These are phyloP conservation scores for Diadegma fenestrale DNA, from an alignment of 2,888 invertebrate genomes.

Conservation along the genomic window DNA sequence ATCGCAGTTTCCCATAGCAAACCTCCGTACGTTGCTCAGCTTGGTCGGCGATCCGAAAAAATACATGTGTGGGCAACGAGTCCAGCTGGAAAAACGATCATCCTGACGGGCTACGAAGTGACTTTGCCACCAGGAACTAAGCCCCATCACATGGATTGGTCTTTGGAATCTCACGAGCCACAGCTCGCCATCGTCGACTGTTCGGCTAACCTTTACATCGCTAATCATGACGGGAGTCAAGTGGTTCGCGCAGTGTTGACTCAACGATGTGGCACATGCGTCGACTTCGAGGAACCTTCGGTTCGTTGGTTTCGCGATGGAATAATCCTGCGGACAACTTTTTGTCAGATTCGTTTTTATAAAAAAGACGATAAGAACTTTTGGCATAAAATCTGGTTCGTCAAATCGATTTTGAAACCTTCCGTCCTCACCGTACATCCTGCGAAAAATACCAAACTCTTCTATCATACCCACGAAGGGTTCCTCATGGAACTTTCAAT, in stretches of 20 bases:
- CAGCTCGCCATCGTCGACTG: slow-evolving; percentile 77
- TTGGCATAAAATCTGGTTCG: slow-evolving; percentile 77
- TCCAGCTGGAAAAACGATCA: slow-evolving; percentile 64
- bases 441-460: slow-evolving; percentile 72
- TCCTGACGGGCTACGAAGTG: slow-evolving; percentile 73
- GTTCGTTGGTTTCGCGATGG: slow-evolving; percentile 79
- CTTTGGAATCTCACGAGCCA: slow-evolving; percentile 69
- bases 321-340: slow-evolving; percentile 79
- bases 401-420: slow-evolving; percentile 74
- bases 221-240: slow-evolving; percentile 74
- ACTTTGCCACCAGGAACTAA: slow-evolving; percentile 71
- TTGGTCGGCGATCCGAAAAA: slow-evolving; percentile 76
- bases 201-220: slow-evolving; percentile 77
- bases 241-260: slow-evolving; percentile 75
- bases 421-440: slow-evolving; percentile 74
- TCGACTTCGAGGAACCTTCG: slow-evolving; percentile 73
- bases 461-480: slow-evolving; percentile 79
- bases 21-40: slow-evolving; percentile 74
- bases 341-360: slow-evolving; percentile 80
- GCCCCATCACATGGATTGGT: slow-evolving; percentile 77
- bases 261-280: slow-evolving; percentile 74
- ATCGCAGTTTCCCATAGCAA: slow-evolving; percentile 71
- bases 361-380: slow-evolving; percentile 58
- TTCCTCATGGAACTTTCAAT: slow-evolving; percentile 76
- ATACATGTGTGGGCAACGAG: slow-evolving; percentile 78